Base-by-base conservation (phyloP, 1,140 invertebrate genomes). In the Trichogramma pretiosum region DNA sequence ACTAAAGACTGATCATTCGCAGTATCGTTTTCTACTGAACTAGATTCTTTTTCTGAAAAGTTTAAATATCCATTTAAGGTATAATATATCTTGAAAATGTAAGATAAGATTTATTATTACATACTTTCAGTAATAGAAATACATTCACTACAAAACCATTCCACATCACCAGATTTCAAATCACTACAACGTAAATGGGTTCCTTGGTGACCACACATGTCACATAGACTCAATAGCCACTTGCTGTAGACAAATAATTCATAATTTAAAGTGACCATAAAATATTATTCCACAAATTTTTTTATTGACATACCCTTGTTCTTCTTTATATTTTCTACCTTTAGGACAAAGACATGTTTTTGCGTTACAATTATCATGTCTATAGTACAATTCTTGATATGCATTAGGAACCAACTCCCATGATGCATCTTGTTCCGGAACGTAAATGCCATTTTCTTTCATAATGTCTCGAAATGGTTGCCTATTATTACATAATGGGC, bases 401-500 rank as follows among this genome's bases (percentile, higher is more conserved):
- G 80, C 80, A 65, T 82, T 74, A 17, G 78, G 78, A 39, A 78
- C 80, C 5, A 74, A 59, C 62, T 84, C 82, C 82, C 82, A 84
- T 4, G 79, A 76, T 9, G 82, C 82, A 72, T 84, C 82, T 59
- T 77, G 74, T 53, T 74, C 76, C 53, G 81, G 81, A 50, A 83
- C 76, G 52, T 76, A 81, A 50, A 83, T 80, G 8, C 82, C 82
- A 64, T 70, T 72, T 21, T 75, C 63, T 26, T 75, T 54, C 81
- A 83, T 83, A 34, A 75, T 74, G 28, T 62, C 56, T 53, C 75
- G 67, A 63, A 83, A 84, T 48, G 54, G 58, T n/a, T 66, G 60
- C 50, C 76, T 77, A 62, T 80, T 77, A 48, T 82, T 82, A 58
- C 81, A 84, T 2, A 82, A 54, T 5, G 82, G 80, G 60, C 82